Base-by-base conservation (phyloP, 2,888 invertebrate genomes). In the Rhogogaster chlorosoma region DNA sequence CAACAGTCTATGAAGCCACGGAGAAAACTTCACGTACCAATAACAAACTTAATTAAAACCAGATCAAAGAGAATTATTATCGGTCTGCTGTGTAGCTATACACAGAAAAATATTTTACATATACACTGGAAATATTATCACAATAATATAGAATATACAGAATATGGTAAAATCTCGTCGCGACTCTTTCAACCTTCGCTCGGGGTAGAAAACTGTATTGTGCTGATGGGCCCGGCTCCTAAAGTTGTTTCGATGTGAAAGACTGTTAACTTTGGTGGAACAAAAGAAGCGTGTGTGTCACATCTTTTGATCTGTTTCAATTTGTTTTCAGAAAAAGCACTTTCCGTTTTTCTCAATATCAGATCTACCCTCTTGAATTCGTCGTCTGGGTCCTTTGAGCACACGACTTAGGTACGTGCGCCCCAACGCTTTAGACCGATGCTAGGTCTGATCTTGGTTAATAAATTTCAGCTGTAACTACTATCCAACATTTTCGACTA, bases 21-120 rank as follows among this genome's bases (percentile, higher is more conserved):
- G 53, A 67, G 83, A 67, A 83, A 67, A 64, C 45, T 83, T 83
- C 67, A 70, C 67, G 9, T 49, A 26, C 61, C 36, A 32, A 67
- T 67, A 83, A 83, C 83, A 49, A 83, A 83, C 67, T 83, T 83
- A 45, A 67, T 83, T 49, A 70, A 83, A 67, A 64, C 26, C 64
- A 67, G 83, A 45, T 83, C 83, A 70, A 83, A 70, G 83, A 83
- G 67, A 67, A 45, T 64, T 83, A 45, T 67, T 70, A 83, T 29
- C 80, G 49, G 9, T 42, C 73, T 10, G 15, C 42, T 73, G 42
- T 15, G 2, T 32, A 32, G 32, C 18, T 32, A 32, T 67, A 18
- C 3, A 18, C 32, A 64, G 9, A 26, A 7, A 61, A 7, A 61
- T 61, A 61, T 12, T 26, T 10, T 32, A 32, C 12, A 26, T 32